These are phyloP conservation scores for Microtus oregoni DNA, from an alignment of 2,113 vertebrate species.

Conservation along the genomic window DNA sequence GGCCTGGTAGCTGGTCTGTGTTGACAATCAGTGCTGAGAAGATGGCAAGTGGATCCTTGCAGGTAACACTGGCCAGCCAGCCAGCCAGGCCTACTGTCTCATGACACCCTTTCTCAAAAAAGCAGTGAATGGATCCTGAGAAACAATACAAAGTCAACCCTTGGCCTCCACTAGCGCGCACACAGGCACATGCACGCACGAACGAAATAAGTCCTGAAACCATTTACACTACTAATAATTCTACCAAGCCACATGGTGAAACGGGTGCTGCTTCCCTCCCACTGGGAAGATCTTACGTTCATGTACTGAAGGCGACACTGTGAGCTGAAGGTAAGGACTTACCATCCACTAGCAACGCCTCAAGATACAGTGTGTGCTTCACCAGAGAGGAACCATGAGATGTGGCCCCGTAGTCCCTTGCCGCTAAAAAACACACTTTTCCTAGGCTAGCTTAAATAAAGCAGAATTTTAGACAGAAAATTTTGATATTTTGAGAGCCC, in stretches of 20 bases:
- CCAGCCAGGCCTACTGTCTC: not conserved
- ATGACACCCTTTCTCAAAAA: not conserved
- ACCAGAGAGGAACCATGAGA: not conserved
- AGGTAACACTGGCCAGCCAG: not conserved
- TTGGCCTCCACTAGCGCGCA: not conserved
- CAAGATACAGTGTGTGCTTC: not conserved
- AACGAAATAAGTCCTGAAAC: not conserved
- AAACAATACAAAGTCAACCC: not conserved
- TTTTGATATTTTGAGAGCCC: conserved; percentile 45
- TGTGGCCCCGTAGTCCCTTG: not conserved
- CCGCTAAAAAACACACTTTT: conserved; percentile 25
- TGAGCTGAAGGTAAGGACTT: conserved; percentile 15
- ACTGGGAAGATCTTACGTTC: not conserved
- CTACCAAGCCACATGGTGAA: not conserved
- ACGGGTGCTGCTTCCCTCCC: not conserved
- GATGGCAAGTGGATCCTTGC: not conserved
- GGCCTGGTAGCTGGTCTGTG: not conserved
- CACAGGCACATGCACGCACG: not conserved
- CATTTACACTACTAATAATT: conserved; percentile 47
- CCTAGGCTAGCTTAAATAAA: conserved; percentile 54
- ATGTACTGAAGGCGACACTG: not conserved
- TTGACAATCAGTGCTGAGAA: not conserved
- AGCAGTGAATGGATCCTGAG: not conserved
- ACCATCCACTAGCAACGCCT: conserved; percentile 2
- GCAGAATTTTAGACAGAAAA: not conserved